phyloP scores from a whole-genome alignment of 1,140 invertebrate genomes.

The Steinernema khuongi region DNA sequence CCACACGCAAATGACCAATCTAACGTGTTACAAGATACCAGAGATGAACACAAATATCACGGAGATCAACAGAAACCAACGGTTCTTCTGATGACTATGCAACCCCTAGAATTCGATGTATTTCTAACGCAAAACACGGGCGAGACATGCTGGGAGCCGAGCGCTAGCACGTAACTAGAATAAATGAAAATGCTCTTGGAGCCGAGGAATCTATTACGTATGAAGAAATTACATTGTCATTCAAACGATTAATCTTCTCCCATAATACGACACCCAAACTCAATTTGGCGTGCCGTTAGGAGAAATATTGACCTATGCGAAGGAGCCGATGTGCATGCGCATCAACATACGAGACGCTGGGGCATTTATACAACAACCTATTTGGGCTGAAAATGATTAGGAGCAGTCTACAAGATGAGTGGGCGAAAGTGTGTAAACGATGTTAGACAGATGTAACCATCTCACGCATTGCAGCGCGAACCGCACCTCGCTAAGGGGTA shows the following conservation, averaged over 20 bases:
- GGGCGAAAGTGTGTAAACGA: too few species aligned
- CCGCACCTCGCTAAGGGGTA: too few species aligned
- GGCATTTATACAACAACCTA: too few species aligned
- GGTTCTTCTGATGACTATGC: too few species aligned
- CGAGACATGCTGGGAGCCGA: not conserved
- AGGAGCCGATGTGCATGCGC: not conserved
- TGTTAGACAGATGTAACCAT: too few species aligned
- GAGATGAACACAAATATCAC: too few species aligned
- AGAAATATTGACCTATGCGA: not conserved
- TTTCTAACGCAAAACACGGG: not conserved
- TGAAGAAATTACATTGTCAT: conserved; percentile 4
- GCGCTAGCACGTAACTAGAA: not conserved
- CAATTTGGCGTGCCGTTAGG: not conserved
- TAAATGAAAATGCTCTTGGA: not conserved
- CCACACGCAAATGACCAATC: not conserved
- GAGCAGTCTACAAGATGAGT: too few species aligned
- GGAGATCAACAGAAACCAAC: too few species aligned
- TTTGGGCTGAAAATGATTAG: not conserved
- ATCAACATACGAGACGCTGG: not conserved
- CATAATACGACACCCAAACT: conserved; percentile 2
- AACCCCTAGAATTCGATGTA: too few species aligned
- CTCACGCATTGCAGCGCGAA: too few species aligned
- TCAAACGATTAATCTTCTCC: conserved; percentile 1
- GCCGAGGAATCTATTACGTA: not conserved
- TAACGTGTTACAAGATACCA: not conserved